Evolutionary conservation across 2,797 vertebrate species (phyloP).

Genomic region (Leucoraja ocellata): DNA sequence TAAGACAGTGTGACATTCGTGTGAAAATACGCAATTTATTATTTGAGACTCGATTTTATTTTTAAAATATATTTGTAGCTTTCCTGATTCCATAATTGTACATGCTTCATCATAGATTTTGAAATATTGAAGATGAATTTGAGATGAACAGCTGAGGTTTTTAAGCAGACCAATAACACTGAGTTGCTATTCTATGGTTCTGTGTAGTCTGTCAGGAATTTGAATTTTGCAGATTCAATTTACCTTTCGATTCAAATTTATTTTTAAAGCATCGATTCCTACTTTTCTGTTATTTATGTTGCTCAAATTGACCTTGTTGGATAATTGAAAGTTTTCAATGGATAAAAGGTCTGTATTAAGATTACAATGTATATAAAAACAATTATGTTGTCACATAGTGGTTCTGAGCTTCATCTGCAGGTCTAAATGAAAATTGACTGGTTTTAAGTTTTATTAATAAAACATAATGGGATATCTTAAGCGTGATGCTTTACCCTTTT

Average conservation of each 20-base stretch:
- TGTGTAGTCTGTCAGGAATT: conserved; percentile 55
- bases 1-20: conserved; percentile 54
- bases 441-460: conserved; percentile 86
- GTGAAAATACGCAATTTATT: conserved; percentile 44
- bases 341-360: background rate
- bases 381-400: conserved; percentile 54
- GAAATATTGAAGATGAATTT: conserved; percentile 53
- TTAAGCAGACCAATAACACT: conserved; percentile 49
- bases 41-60: conserved; percentile 54
- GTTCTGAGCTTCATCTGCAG: conserved; percentile 79
- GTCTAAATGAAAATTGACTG: conserved; percentile 82
- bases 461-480: conserved; percentile 88
- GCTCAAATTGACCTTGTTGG: conserved; percentile 63
- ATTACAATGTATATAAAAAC: conserved; percentile 54
- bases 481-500: conserved; percentile 87
- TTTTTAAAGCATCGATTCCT: conserved; percentile 57
- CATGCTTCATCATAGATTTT: conserved; percentile 53
- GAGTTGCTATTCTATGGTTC: conserved; percentile 55
- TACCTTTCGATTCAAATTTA: conserved; percentile 51
- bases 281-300: conserved; percentile 42
- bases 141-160: conserved; percentile 47
- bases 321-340: conserved; percentile 53
- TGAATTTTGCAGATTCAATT: conserved; percentile 51
- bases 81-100: conserved; percentile 51
- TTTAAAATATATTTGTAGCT: conserved; percentile 61